Evolutionary conservation across 2,113 vertebrate genomes (phyloP), one percentile per base, ranked within the genome.

Genomic region (Taxidea taxus): DNA sequence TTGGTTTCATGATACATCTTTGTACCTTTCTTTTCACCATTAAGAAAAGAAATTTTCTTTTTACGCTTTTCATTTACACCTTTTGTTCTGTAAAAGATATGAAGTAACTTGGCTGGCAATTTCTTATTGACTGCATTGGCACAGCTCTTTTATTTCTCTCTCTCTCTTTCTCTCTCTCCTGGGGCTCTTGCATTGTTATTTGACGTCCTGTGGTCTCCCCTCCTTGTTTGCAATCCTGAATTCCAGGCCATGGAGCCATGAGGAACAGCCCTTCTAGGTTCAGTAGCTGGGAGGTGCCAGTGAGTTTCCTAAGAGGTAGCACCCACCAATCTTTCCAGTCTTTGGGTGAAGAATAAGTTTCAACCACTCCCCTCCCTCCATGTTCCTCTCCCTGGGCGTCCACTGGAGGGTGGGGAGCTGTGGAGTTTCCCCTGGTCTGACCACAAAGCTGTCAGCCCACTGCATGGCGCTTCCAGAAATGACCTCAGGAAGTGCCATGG

Each of bases 401-500:
- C 2, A 0, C 31, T 23, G 27, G 11, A 21, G 54, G 14, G 20
- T 2, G 9, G 60, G 27, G 27, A 2, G 27, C 27, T 13, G 31
- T 20, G 4, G 56, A 9, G 29, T 10, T 27, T 75, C 29, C 15
- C 74, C 49, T 56, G 42, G 10, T 51, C 34, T 44, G 60, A 7
- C 7, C 34, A 31, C 27, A 14, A 0, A 42, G 34, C 74, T 29
- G 11, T 42, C 60, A 20, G 94, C 27, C 31, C 31, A 5, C 15
- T 20, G 13, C 37, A 51, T 4, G 27, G 64, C 29, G 12, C 27
- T 54, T 29, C 18, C 13, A 13, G 21, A 15, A 39, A 2, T 0
- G 7, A 64, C 4, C 44, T 54, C 42, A 0, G 37, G 66, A 72
- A 23, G 54, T 34, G 42, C 42, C 27, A 0, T 0, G 6, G n/a